These are phyloP conservation scores for Gymnocheta viridis DNA, from an alignment of 2,888 invertebrate genomes.

Conservation along the genomic window DNA sequence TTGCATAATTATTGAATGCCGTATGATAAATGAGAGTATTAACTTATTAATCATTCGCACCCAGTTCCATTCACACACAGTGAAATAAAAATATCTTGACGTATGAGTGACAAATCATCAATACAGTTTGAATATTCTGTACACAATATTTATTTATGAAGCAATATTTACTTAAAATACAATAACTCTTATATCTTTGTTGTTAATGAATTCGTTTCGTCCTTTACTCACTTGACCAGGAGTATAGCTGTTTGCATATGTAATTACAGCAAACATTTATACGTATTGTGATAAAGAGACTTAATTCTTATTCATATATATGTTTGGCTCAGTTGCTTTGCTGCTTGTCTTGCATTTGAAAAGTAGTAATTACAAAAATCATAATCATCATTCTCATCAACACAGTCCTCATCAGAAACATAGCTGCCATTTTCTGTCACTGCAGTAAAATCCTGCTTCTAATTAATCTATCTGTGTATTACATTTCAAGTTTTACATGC, in stretches of 20 bases:
- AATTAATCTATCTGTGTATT: neutral
- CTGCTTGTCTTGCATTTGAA: conserved; percentile 24
- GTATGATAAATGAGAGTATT: too few relatives aligned
- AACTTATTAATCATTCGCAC: too few relatives aligned
- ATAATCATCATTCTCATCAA: neutral
- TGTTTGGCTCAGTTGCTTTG: neutral
- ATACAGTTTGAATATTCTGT: too few relatives aligned
- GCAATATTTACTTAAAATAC: too few relatives aligned
- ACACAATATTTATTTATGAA: too few relatives aligned
- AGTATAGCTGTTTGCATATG: neutral
- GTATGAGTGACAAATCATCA: too few relatives aligned
- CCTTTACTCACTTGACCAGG: too few relatives aligned
- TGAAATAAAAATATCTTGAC: too few relatives aligned
- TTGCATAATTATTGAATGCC: too few relatives aligned
- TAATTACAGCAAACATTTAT: conserved; percentile 8
- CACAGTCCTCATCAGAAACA: neutral
- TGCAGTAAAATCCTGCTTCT: neutral
- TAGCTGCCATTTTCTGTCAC: neutral
- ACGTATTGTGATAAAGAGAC: neutral
- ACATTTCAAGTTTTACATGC: neutral
- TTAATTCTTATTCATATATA: neutral
- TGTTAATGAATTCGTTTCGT: too few relatives aligned
- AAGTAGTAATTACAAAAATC: conserved; percentile 7
- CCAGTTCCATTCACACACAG: too few relatives aligned
- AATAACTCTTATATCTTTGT: too few relatives aligned